Evolutionary conservation across 2,113 vertebrate species (phyloP).

Genomic region (Ursus arctos): DNA sequence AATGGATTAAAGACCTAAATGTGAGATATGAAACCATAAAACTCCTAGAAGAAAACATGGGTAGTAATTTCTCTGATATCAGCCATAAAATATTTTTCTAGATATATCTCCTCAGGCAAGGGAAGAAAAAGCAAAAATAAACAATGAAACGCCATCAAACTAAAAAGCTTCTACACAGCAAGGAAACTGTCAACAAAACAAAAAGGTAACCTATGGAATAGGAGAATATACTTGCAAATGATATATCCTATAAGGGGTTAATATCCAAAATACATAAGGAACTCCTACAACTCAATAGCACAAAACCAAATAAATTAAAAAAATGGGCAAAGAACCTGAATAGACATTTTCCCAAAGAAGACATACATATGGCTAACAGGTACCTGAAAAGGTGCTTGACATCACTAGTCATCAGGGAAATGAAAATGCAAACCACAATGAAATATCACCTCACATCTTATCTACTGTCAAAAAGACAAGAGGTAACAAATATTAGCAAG

Average conservation of each 20-base stretch:
- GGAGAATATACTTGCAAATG: neutral
- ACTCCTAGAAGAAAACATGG: neutral
- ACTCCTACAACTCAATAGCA: neutral
- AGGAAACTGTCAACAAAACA: neutral
- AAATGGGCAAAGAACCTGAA: neutral
- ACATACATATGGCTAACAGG: neutral
- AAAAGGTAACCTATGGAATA: neutral
- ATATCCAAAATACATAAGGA: neutral
- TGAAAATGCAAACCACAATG: neutral
- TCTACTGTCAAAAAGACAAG: neutral
- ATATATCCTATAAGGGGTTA: neutral
- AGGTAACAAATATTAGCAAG: neutral
- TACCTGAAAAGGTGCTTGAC: neutral
- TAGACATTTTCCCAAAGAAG: neutral
- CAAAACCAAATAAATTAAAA: neutral
- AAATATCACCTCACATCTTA: neutral
- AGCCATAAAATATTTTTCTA: neutral
- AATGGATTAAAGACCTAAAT: neutral
- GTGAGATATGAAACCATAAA: neutral
- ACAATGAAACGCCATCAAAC: neutral
- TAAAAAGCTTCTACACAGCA: constrained; percentile 22
- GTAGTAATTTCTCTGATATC: neutral
- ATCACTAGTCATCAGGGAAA: neutral
- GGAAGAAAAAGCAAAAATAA: constrained; percentile 22
- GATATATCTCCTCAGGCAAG: neutral